Evolutionary conservation across 1,140 invertebrate species (phyloP).

Genomic region (Melanaphis sacchari): DNA sequence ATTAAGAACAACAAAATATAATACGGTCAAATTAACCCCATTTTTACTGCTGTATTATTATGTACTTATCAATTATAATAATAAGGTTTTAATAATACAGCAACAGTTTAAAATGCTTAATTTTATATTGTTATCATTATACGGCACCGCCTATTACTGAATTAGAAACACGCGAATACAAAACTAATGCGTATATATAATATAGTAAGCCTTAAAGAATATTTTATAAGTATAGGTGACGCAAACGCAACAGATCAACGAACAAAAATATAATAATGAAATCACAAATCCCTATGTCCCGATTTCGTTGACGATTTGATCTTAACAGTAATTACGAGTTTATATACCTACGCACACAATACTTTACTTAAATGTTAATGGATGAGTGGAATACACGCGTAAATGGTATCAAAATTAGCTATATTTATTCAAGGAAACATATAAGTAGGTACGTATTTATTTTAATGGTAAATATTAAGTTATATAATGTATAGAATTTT

Average conservation of each 20-base stretch:
- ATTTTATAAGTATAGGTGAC: not conserved
- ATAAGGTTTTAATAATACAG: not conserved
- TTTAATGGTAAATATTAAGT: too few relatives aligned
- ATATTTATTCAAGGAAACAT: too few relatives aligned
- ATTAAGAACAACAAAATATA: not conserved
- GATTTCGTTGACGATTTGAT: not conserved
- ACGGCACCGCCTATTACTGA: not conserved
- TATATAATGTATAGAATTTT: not conserved
- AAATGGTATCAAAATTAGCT: not conserved
- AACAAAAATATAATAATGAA: not conserved
- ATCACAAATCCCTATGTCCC: not conserved
- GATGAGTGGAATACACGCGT: not conserved
- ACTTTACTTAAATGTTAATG: not conserved
- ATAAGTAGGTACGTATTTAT: too few relatives aligned
- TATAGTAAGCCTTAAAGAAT: not conserved
- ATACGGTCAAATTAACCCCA: not conserved
- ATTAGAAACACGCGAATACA: not conserved
- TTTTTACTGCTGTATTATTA: not conserved
- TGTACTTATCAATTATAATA: slow-evolving; percentile 11
- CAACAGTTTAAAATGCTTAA: not conserved
- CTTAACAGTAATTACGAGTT: not conserved
- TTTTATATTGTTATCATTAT: not conserved
- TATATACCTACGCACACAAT: not conserved
- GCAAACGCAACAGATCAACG: not conserved
- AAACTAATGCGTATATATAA: not conserved